Percentiles rank a stretch among this genome's conserved stretches.
These are phyloP conservation scores for Geococcyx californianus DNA, from an alignment of 2,113 vertebrate genomes.

Conservation along the genomic window DNA sequence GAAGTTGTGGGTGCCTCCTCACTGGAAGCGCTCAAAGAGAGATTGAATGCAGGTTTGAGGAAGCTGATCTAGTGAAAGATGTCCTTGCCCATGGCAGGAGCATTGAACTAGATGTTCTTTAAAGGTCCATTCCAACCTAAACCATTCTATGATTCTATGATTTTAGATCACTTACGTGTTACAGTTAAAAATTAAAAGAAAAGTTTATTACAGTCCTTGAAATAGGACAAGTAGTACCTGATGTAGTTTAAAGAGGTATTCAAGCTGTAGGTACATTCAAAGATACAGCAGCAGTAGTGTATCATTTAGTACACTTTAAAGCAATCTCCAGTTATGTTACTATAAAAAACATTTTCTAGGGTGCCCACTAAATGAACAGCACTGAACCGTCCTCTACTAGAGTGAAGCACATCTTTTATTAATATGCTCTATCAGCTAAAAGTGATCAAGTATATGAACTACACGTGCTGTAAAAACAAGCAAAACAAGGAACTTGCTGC, in stretches of 20 bases:
- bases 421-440: not conserved
- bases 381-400: not conserved
- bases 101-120: not conserved
- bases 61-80: not conserved
- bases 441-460: not conserved
- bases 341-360: not conserved
- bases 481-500: not conserved
- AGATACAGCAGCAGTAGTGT: not conserved
- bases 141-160: not conserved
- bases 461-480: not conserved
- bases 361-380: not conserved
- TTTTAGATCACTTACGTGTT: not conserved
- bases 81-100: not conserved
- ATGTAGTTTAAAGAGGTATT: not conserved
- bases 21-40: not conserved
- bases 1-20: rapidly evolving
- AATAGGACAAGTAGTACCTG: rapidly evolving
- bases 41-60: not conserved
- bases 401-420: not conserved
- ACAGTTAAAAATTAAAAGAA: no score
- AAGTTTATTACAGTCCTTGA: not conserved
- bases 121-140: not conserved
- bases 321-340: not conserved
- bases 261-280: not conserved
- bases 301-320: not conserved